Base-by-base conservation (phyloP, 2,113 vertebrate species). In the Protobothrops flavoviridis region DNA sequence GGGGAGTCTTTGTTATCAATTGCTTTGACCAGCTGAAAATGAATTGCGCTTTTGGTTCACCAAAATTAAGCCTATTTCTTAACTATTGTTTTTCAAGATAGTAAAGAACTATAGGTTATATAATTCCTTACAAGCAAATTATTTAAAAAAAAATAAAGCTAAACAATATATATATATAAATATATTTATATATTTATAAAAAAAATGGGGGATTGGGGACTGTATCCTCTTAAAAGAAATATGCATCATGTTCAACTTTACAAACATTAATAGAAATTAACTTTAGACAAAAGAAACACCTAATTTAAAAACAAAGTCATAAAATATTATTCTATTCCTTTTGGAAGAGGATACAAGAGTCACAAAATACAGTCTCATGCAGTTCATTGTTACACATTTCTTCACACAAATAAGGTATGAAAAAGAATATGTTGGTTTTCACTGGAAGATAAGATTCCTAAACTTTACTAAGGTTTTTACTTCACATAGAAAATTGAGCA, bases 331-430 rank as follows among this genome's bases (percentile, higher is more conserved):
- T 17, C 7, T 91, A 12, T 88, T 93, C 48, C 48, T 74, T 53
- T 95, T 11, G 45, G 89, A 88, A 93, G n/a, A 33, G 6, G 17
- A 20, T 10, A 56, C 8, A 33, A 91, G 0, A 0, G 8, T n/a
- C 3, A 69, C 15, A 86, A 5, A 24, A 55, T 91, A 85, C 91
- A 94, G 92, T 93, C 86, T 23, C 74, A 90, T 61, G 20, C 39
- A 23, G 64, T 55, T 91, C 7, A 81, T 96, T 95, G 52, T 95
- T 50, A 39, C 3, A 21, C 11, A 93, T 92, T 94, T 91, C 92
- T 95, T 96, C 96, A 96, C 94, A 97, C 95, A 97, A 97, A 96
- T 93, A 97, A 96, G 93, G 89, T 91, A 89, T 95, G 91, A 59
- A 95, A 95, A 90, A 95, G 95, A 95, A 95, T 93, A 94, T 87